Evolutionary conservation across 2,888 invertebrate species (phyloP).

Genomic region (Lepidochrysops patricia): DNA sequence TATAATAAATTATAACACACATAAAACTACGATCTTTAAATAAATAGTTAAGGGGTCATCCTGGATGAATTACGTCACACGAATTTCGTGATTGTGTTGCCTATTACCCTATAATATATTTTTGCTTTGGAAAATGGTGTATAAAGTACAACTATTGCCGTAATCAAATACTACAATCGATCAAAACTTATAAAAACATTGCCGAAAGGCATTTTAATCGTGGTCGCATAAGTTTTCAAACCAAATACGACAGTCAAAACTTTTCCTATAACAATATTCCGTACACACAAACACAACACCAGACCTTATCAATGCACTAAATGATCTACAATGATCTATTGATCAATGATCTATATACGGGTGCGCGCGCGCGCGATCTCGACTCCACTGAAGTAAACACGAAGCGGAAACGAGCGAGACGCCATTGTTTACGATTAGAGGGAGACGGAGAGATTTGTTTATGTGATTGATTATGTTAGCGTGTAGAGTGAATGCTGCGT

Average conservation of each 20-base stretch:
- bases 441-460: neutral
- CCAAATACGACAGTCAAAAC: too few relatives aligned
- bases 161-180: neutral
- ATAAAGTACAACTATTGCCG: too few relatives aligned
- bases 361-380: slow-evolving; percentile 39
- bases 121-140: too few relatives aligned
- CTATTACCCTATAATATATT: too few relatives aligned
- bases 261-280: neutral
- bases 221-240: too few relatives aligned
- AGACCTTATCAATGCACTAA: slow-evolving; percentile 34
- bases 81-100: too few relatives aligned
- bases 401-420: slow-evolving; percentile 35
- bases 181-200: too few relatives aligned
- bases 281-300: slow-evolving; percentile 27
- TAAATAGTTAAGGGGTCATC: too few relatives aligned
- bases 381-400: slow-evolving; percentile 56
- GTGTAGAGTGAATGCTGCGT: neutral
- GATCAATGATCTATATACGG: slow-evolving; percentile 34
- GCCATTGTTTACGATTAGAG: slow-evolving; percentile 31
- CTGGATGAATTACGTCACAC: too few relatives aligned
- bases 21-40: too few relatives aligned
- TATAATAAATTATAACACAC: too few relatives aligned
- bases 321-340: slow-evolving; percentile 26
- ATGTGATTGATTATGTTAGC: neutral
- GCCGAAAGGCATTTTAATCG: too few relatives aligned